Conservation (phyloP, 2,797 vertebrate species). For the Hafferia zeledoni region DNA sequence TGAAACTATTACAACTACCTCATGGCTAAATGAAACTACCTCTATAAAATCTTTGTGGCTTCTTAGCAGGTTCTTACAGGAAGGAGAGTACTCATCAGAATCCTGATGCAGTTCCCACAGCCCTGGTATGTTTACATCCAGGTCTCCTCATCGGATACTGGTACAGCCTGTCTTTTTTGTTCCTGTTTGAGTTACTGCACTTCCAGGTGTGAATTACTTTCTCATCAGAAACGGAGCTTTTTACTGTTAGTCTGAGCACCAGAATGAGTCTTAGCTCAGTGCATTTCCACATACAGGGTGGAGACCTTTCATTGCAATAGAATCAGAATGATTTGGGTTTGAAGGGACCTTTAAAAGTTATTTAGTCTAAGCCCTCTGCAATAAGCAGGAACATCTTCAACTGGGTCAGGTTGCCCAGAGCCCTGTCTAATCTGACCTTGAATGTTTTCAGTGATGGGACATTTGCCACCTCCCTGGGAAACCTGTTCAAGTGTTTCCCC, state of each 20-base stretch:
- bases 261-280: neutral
- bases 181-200: neutral
- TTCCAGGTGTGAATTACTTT: neutral
- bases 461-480: neutral
- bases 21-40: constrained; percentile 23
- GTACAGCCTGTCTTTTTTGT: constrained; percentile 8
- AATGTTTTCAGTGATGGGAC: neutral
- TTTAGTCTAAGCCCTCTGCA: neutral
- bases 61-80: constrained; percentile 56
- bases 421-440: neutral
- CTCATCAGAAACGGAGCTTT: neutral
- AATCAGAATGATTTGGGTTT: neutral
- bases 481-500: neutral
- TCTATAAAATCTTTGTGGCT: constrained; percentile 26
- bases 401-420: neutral
- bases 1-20: neutral
- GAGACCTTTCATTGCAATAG: neutral
- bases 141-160: neutral
- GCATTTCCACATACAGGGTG: neutral
- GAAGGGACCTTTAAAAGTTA: neutral
- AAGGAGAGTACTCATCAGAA: constrained; percentile 17
- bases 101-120: constrained; percentile 25
- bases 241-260: neutral
- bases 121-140: neutral
- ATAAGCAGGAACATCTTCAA: neutral